Percentiles rank a stretch among this genome's conserved stretches.
phyloP scores from a whole-genome alignment of 2,888 invertebrate species.

The Hypsopygia costalis region DNA sequence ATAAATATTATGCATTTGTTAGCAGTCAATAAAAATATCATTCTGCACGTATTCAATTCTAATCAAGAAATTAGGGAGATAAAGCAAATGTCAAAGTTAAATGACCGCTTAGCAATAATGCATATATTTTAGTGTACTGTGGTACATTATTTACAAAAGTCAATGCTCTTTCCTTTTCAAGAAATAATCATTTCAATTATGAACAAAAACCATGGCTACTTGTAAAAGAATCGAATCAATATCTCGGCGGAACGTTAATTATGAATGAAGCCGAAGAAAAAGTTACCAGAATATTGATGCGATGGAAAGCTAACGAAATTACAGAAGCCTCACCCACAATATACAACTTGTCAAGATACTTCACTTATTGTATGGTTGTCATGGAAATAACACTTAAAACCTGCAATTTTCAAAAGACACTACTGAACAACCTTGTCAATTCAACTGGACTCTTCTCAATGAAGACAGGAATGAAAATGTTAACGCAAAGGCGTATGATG shows the following conservation, averaged over 20 bases:
- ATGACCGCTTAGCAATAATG: not conserved
- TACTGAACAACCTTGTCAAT: slow-evolving; percentile 48
- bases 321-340: slow-evolving; percentile 67
- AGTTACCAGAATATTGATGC: slow-evolving; percentile 81
- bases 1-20: too few species aligned
- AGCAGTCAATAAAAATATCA: too few species aligned
- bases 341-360: slow-evolving; percentile 84
- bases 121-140: slow-evolving; percentile 64
- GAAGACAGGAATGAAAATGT: slow-evolving; percentile 62
- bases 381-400: slow-evolving; percentile 37
- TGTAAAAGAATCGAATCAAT: slow-evolving; percentile 56
- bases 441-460: slow-evolving; percentile 72
- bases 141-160: slow-evolving; percentile 22
- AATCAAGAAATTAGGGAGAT: not conserved
- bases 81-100: not conserved
- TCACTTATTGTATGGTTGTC: slow-evolving; percentile 82
- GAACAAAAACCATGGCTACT: slow-evolving; percentile 25
- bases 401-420: slow-evolving; percentile 52
- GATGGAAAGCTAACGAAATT: slow-evolving; percentile 75
- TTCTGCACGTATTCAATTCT: not conserved
- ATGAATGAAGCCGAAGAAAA: slow-evolving; percentile 66
- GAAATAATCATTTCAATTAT: not conserved
- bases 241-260: slow-evolving; percentile 71
- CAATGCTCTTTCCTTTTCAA: slow-evolving; percentile 25
- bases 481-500: slow-evolving; percentile 70